phyloP scores from a whole-genome alignment of 2,888 invertebrate species.

The Ecliptopera silaceata region DNA sequence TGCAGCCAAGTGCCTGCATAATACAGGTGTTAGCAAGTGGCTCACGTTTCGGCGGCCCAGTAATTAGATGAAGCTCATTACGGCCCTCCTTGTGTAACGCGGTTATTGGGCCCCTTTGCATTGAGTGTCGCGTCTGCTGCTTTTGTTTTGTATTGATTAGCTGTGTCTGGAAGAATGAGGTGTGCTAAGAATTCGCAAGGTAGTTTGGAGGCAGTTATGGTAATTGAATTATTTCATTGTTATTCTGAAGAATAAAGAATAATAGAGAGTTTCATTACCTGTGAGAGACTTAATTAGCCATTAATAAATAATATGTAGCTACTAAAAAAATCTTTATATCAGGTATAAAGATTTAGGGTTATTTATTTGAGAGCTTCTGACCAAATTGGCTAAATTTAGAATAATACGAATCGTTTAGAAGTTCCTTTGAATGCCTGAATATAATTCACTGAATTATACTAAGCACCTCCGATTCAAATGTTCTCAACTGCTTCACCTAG shows the following conservation, averaged over 20 bases:
- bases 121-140: constrained; percentile 28
- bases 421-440: no score
- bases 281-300: no score
- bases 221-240: neutral
- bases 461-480: constrained; percentile 10
- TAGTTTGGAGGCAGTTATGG: constrained; percentile 8
- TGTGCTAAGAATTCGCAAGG: constrained; percentile 18
- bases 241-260: neutral
- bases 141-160: constrained; percentile 26
- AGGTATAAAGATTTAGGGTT: no score
- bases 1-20: constrained; percentile 37
- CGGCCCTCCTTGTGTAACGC: constrained; percentile 39
- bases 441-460: no score
- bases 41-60: constrained; percentile 48
- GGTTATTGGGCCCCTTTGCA: constrained; percentile 42
- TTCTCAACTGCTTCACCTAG: constrained; percentile 5
- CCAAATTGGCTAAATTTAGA: neutral
- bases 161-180: constrained; percentile 16
- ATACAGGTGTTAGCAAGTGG: constrained; percentile 59
- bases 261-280: no score
- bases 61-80: constrained; percentile 64
- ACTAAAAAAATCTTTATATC: no score
- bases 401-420: neutral
- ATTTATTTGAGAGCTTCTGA: neutral
- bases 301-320: no score